These are phyloP conservation scores for Caenorhabditis sp. DNA, from an alignment of 2,888 invertebrate species.

Conservation along the genomic window DNA sequence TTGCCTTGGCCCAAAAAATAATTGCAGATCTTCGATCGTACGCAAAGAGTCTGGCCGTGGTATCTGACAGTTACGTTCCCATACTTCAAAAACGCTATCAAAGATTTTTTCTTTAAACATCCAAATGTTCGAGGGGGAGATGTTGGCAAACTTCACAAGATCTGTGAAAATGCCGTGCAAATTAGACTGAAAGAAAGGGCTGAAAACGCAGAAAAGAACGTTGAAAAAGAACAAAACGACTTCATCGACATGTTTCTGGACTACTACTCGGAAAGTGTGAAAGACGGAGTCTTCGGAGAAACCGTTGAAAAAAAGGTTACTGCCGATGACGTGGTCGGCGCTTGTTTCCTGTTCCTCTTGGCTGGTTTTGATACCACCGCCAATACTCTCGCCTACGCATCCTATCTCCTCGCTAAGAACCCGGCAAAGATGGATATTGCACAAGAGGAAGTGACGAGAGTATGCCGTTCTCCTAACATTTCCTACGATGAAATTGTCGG, in stretches of 20 bases:
- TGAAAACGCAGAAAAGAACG: background rate
- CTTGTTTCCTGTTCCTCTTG: conserved; percentile 72
- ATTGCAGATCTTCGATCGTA: conserved; percentile 48
- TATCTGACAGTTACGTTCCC: conserved; percentile 45
- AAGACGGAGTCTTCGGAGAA: conserved; percentile 22
- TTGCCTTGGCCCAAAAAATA: background rate
- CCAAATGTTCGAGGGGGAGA: conserved; percentile 43
- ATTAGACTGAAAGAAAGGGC: conserved; percentile 22
- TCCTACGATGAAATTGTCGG: conserved; percentile 68
- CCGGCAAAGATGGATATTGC: conserved; percentile 58
- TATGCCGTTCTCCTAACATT: conserved; percentile 33
- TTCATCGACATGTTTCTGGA: conserved; percentile 77
- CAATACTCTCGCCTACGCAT: conserved; percentile 80
- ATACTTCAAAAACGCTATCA: conserved; percentile 5
- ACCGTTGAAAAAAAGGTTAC: conserved; percentile 62
- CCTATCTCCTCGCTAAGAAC: conserved; percentile 80
- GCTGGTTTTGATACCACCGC: conserved; percentile 81
- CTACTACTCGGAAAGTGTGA: conserved; percentile 53
- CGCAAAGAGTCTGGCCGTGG: conserved; percentile 33
- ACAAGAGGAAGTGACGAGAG: conserved; percentile 66
- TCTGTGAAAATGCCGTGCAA: conserved; percentile 9
- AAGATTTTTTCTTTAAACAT: conserved; percentile 44
- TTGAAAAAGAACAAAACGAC: conserved; percentile 61
- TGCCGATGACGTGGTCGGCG: conserved; percentile 67
- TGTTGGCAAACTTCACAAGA: conserved; percentile 18